Conservation (phyloP, 1,140 invertebrate genomes). For the Archivesica marissinica region DNA sequence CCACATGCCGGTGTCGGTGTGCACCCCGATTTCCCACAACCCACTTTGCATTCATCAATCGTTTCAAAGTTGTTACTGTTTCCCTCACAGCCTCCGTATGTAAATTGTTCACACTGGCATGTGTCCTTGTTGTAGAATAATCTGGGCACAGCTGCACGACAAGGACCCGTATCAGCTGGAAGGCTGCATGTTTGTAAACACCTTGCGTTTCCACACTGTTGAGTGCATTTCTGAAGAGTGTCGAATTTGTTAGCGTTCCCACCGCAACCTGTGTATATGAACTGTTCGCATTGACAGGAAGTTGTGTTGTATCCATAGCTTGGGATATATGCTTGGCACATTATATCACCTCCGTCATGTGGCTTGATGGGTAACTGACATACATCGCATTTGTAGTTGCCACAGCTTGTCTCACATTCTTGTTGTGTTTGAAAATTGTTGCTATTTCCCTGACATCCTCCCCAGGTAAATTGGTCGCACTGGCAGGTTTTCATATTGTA, state of each 20-base stretch:
- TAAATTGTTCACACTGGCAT: constrained; percentile 78
- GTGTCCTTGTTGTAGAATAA: constrained; percentile 74
- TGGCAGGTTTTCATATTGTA: constrained; percentile 51
- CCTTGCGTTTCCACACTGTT: constrained; percentile 38
- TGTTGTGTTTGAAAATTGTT: constrained; percentile 70
- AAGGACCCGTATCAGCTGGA: constrained; percentile 85
- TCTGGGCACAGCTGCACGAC: constrained; percentile 86
- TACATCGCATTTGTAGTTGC: not conserved
- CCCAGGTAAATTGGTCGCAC: constrained; percentile 65
- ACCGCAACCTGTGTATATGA: constrained; percentile 81
- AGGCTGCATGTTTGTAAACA: constrained; percentile 74
- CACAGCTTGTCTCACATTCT: constrained; percentile 5
- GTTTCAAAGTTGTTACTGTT: constrained; percentile 82
- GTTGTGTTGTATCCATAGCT: constrained; percentile 82
- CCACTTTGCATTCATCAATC: constrained; percentile 61
- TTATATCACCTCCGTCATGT: not conserved
- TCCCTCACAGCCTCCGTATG: constrained; percentile 82
- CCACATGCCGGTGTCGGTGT: constrained; percentile 86
- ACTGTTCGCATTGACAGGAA: constrained; percentile 79
- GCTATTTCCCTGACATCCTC: constrained; percentile 66
- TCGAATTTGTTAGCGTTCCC: constrained; percentile 83
- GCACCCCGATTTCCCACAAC: constrained; percentile 34
- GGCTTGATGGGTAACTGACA: constrained; percentile 20
- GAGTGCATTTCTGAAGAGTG: constrained; percentile 65
- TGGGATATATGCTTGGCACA: constrained; percentile 8